Evolutionary conservation across 2,113 vertebrate genomes (phyloP), one percentile per base, ranked within the genome.

Genomic region (Neodon shergylaensis): DNA sequence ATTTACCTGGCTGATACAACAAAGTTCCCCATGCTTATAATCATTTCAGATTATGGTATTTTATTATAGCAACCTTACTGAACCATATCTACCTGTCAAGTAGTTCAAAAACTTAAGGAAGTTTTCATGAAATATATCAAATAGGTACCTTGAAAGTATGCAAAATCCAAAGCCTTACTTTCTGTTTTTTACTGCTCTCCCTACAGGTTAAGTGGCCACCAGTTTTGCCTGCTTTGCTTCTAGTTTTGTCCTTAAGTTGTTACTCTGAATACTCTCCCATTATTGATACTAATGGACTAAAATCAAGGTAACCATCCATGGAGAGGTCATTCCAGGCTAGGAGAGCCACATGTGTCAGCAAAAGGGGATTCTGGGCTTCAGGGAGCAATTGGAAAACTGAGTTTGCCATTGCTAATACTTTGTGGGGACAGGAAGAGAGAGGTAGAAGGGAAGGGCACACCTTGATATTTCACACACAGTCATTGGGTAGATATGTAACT

Each of bases 101-200:
- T 73, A 77, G 33, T 84, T 95, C 33, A 70, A 77, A 77, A 42
- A 26, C 52, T 58, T 47, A 61, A 11, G 47, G 68, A 85, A 58
- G 13, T 33, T 91, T 91, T 92, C 58, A 49, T 88, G 47, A 81
- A 74, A 77, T 65, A 44, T 42, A 44, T 76, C 65, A 88, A 96
- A 58, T 9, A 2, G 31, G 36, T 88, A 47, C 36, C 42, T 88
- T 81, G 44, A 58, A 76, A 87, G 16, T 26, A 76, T 33, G 49
- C 8, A 87, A 47, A 31, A 81, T 11, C 81, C 33, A 47, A n/a
- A 78, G 14, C 22, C 36, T 14, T 81, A 11, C 28, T 85, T n/a
- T 82, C 7, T 2, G 31, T 11, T 17, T 70, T 42, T 86, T 5
- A 39, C 5, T 78, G 44, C 28, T 52, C 0, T 68, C 13, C 39